A percentile compares a stretch with the other conserved stretches of the same genome.
Conservation (phyloP, 2,797 vertebrate genomes). For the Sphenopsis melanotis region DNA sequence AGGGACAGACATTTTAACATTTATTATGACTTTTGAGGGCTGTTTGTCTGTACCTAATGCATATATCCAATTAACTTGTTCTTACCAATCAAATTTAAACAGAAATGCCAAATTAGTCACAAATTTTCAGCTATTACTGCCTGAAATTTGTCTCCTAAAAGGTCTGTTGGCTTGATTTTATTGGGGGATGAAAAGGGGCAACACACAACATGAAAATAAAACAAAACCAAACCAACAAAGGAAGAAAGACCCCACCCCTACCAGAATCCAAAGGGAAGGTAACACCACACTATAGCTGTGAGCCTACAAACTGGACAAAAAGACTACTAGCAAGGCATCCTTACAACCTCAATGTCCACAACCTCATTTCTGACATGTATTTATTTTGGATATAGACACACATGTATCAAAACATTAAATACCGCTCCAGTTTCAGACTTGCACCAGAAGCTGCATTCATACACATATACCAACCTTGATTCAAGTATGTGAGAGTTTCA, state of each 20-base stretch:
- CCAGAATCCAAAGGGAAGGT: background rate
- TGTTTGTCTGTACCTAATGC: background rate
- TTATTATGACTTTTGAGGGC: background rate
- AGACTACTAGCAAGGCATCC: background rate
- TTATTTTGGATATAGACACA: background rate
- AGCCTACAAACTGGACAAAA: background rate
- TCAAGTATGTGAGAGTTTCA: conserved; percentile 96
- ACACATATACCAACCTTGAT: conserved; percentile 83
- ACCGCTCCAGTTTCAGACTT: background rate
- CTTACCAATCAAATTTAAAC: background rate
- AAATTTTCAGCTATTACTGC: background rate
- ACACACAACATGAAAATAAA: background rate
- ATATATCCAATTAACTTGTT: background rate
- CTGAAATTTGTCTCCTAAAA: background rate
- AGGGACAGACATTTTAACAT: background rate
- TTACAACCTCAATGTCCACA: background rate
- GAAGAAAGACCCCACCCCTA: background rate
- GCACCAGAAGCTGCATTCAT: background rate
- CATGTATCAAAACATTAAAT: background rate
- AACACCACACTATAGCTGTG: background rate
- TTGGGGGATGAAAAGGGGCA: background rate
- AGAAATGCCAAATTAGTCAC: background rate
- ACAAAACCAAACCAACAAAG: background rate
- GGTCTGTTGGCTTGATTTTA: background rate
- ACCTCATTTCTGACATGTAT: background rate